These are phyloP conservation scores for Leptobrachium ailaonicum DNA, from an alignment of 2,113 vertebrate genomes.

Conservation along the genomic window DNA sequence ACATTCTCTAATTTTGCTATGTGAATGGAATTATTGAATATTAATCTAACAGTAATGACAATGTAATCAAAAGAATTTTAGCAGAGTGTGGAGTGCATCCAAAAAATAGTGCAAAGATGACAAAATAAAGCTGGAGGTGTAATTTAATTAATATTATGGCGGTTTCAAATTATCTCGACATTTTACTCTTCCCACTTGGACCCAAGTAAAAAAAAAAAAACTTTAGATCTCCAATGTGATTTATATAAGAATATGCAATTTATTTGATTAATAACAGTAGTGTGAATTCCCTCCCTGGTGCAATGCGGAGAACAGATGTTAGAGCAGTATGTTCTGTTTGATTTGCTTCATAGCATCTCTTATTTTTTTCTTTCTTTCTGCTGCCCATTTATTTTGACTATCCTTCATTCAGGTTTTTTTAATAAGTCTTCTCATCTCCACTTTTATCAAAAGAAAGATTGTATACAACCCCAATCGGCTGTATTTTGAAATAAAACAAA, in stretches of 20 bases:
- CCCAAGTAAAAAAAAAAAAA: conserved; percentile 17
- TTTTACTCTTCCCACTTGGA: background rate
- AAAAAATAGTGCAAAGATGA: too few relatives aligned
- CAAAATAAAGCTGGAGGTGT: too few relatives aligned
- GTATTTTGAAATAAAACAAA: background rate
- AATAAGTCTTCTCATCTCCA: background rate
- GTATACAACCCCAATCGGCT: background rate
- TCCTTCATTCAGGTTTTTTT: conserved; percentile 27
- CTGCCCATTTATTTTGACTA: background rate
- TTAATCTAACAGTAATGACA: too few relatives aligned
- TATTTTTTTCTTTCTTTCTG: background rate
- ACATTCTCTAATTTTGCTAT: too few relatives aligned
- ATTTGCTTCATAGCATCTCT: background rate
- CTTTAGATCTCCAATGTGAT: background rate
- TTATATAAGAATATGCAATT: conserved; percentile 31
- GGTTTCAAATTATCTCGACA: conserved; percentile 13
- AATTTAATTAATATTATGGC: too few relatives aligned
- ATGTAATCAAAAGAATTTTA: too few relatives aligned
- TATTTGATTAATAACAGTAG: background rate
- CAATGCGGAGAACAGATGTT: conserved; percentile 16
- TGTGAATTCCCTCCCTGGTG: conserved; percentile 29
- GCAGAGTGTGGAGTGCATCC: too few relatives aligned
- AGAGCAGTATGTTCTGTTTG: background rate
- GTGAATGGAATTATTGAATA: too few relatives aligned
- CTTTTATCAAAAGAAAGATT: background rate